Conservation (phyloP, 2,888 invertebrate genomes). For the Drosophila fungiperda region DNA sequence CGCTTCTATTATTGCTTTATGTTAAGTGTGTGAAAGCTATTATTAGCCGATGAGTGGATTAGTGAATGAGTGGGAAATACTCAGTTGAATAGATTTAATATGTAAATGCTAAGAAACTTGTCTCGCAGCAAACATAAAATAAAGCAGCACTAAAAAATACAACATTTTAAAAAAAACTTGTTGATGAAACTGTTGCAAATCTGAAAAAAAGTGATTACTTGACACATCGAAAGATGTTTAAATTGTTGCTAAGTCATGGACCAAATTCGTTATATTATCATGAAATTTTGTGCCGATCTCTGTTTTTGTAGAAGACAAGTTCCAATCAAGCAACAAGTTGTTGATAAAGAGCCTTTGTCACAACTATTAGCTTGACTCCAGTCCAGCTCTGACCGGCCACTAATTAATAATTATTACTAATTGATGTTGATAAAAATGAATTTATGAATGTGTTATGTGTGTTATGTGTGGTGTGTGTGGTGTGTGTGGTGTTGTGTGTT, state of each 20-base stretch:
- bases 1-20: conserved; percentile 37
- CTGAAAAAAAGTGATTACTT: background rate
- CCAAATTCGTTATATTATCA: background rate
- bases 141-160: background rate
- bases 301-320: background rate
- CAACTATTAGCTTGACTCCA: conserved; percentile 10
- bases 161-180: background rate
- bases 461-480: conserved; percentile 46
- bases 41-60: conserved; percentile 47
- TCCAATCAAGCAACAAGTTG: conserved; percentile 30
- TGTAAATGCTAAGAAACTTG: background rate
- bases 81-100: conserved; percentile 2
- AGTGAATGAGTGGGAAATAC: conserved; percentile 7
- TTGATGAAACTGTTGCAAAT: background rate
- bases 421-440: conserved; percentile 78
- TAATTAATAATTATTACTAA: conserved; percentile 81
- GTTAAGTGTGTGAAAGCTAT: conserved; percentile 75
- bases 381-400: conserved; percentile 18
- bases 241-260: background rate
- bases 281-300: background rate
- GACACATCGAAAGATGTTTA: background rate
- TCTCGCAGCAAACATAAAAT: background rate
- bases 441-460: conserved; percentile 68
- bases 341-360: conserved; percentile 37
- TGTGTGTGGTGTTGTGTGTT: conserved; percentile 29